phyloP scores from a whole-genome alignment of 1,140 invertebrate genomes.

The Episyrphus balteatus region DNA sequence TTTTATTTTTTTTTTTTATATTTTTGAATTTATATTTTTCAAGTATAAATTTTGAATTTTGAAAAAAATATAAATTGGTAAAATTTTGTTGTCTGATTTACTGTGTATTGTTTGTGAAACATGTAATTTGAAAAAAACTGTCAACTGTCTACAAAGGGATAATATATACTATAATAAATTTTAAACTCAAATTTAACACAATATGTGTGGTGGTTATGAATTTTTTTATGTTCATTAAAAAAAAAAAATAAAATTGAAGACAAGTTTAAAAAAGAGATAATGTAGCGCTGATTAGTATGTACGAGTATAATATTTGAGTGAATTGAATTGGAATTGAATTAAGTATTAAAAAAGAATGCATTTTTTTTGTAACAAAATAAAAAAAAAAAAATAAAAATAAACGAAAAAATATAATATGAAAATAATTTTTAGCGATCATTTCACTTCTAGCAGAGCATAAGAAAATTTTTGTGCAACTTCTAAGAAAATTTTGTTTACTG shows the following conservation, averaged over 20 bases:
- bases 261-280: too few relatives aligned
- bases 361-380: neutral
- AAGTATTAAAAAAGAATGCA: neutral
- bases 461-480: neutral
- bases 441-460: too few relatives aligned
- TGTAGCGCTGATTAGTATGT: too few relatives aligned
- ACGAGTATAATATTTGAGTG: neutral
- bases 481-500: neutral
- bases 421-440: too few relatives aligned
- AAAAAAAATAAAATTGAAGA: too few relatives aligned
- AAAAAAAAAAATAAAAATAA: neutral
- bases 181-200: slow-evolving; percentile 6
- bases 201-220: neutral
- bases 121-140: slow-evolving; percentile 3
- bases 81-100: too few relatives aligned
- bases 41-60: too few relatives aligned
- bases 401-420: neutral
- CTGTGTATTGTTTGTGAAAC: slow-evolving; percentile 20
- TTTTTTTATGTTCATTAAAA: neutral
- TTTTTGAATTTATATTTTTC: too few relatives aligned
- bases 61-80: too few relatives aligned
- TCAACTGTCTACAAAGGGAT: slow-evolving; percentile 1
- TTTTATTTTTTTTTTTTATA: too few relatives aligned
- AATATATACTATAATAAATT: too few relatives aligned
- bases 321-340: neutral